Percentiles rank a stretch among this genome's conserved stretches.
Conservation (phyloP, 2,888 invertebrate genomes). For the Adelphocoris suturalis region DNA sequence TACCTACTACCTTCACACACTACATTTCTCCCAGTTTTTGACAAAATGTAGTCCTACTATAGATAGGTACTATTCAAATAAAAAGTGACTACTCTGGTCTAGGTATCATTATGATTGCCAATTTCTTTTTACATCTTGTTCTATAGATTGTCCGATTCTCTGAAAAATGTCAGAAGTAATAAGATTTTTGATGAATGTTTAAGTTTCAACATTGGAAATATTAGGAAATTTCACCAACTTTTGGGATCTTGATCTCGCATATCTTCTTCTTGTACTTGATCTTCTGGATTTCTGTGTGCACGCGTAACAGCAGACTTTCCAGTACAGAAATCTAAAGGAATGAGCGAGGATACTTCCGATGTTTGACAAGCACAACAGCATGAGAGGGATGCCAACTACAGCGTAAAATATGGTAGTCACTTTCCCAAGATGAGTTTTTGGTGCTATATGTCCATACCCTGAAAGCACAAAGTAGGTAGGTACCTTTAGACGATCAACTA, state of each 20-base stretch:
- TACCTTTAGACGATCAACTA: not conserved
- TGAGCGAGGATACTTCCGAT: constrained; percentile 97
- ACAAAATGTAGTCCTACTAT: too few species aligned
- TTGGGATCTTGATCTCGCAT: constrained; percentile 37
- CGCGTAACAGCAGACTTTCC: constrained; percentile 94
- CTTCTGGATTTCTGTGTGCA: constrained; percentile 81
- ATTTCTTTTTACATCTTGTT: too few species aligned
- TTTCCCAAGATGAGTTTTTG: constrained; percentile 95
- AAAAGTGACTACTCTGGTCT: too few species aligned
- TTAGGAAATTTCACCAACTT: constrained; percentile 1
- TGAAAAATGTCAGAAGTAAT: too few species aligned
- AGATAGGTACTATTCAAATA: too few species aligned
- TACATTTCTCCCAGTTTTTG: too few species aligned
- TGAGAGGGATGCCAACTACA: constrained; percentile 95
- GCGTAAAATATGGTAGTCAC: constrained; percentile 97
- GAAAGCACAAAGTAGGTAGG: constrained; percentile 69
- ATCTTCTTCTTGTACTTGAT: constrained; percentile 68
- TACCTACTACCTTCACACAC: too few species aligned
- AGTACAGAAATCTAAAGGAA: constrained; percentile 94
- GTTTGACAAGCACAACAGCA: constrained; percentile 95
- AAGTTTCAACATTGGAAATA: too few species aligned
- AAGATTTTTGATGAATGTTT: too few species aligned
- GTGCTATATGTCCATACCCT: constrained; percentile 97
- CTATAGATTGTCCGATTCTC: too few species aligned
- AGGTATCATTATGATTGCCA: too few species aligned